phyloP scores from a whole-genome alignment of 2,888 invertebrate species.

The Ennomos erosarius region DNA sequence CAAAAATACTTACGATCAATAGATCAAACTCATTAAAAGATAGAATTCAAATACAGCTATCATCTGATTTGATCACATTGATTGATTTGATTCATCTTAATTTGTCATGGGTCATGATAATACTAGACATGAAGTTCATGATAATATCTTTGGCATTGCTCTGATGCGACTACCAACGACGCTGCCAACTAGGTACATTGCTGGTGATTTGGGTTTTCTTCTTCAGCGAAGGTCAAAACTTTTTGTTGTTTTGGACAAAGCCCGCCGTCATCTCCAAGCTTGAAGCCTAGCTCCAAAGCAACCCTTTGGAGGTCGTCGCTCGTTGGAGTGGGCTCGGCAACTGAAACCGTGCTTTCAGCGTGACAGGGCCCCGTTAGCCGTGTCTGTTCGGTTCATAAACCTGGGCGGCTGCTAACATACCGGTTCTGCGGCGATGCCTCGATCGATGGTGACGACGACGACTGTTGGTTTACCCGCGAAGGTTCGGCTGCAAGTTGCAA shows the following conservation, averaged over 20 bases:
- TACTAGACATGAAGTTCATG: too few relatives aligned
- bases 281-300: slow-evolving; percentile 43
- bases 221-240: not conserved
- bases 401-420: slow-evolving; percentile 21
- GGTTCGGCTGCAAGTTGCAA: slow-evolving; percentile 19
- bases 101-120: too few relatives aligned
- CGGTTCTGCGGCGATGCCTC: slow-evolving; percentile 19
- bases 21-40: too few relatives aligned
- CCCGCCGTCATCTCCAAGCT: slow-evolving; percentile 23
- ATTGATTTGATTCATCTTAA: too few relatives aligned
- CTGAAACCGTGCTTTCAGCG: slow-evolving; percentile 70
- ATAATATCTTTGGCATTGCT: too few relatives aligned
- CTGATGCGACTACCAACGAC: too few relatives aligned
- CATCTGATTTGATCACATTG: too few relatives aligned
- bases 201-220: too few relatives aligned
- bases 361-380: slow-evolving; percentile 55
- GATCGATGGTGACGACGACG: slow-evolving; percentile 35
- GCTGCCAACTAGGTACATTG: too few relatives aligned
- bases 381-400: slow-evolving; percentile 42
- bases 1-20: too few relatives aligned
- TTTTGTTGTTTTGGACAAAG: not conserved
- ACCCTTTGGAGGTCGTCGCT: slow-evolving; percentile 72
- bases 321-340: slow-evolving; percentile 72
- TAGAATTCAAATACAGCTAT: too few relatives aligned
- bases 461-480: slow-evolving; percentile 23